These are phyloP conservation scores for Brachyptera risi DNA, from an alignment of 2,888 invertebrate species.

Conservation along the genomic window DNA sequence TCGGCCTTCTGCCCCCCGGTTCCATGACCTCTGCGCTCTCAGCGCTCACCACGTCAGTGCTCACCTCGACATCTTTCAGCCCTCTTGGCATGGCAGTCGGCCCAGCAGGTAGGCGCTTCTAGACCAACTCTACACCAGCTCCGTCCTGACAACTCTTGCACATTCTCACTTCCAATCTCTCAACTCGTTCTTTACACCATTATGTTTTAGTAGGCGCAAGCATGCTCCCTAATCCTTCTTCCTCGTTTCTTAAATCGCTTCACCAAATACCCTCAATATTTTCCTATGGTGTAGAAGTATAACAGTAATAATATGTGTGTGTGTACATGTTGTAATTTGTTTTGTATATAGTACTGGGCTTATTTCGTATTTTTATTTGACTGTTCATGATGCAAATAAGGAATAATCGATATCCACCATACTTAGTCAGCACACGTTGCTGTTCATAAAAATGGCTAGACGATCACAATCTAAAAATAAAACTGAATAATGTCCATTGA, in stretches of 20 bases:
- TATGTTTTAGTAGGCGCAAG: no score
- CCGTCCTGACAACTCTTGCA: conserved; percentile 59
- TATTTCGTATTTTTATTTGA: no score
- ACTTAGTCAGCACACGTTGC: no score
- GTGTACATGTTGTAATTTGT: no score
- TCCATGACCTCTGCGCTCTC: conserved; percentile 72
- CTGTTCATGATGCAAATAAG: no score
- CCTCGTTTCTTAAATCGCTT: neutral
- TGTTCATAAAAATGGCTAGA: no score
- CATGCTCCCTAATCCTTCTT: neutral
- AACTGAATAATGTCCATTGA: neutral
- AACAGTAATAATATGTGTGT: no score
- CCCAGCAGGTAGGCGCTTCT: conserved; percentile 64
- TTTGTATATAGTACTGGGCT: no score
- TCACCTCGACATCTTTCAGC: conserved; percentile 82
- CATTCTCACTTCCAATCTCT: conserved; percentile 46
- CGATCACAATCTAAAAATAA: neutral
- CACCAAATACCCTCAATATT: neutral
- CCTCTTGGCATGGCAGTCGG: conserved; percentile 81
- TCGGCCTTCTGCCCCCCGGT: conserved; percentile 55
- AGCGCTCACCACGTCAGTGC: conserved; percentile 73
- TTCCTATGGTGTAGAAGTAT: no score
- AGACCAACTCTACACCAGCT: conserved; percentile 41
- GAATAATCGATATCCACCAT: no score
- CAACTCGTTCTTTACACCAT: no score